Base-by-base conservation (phyloP, 2,888 invertebrate species). In the Xylota sylvarum region DNA sequence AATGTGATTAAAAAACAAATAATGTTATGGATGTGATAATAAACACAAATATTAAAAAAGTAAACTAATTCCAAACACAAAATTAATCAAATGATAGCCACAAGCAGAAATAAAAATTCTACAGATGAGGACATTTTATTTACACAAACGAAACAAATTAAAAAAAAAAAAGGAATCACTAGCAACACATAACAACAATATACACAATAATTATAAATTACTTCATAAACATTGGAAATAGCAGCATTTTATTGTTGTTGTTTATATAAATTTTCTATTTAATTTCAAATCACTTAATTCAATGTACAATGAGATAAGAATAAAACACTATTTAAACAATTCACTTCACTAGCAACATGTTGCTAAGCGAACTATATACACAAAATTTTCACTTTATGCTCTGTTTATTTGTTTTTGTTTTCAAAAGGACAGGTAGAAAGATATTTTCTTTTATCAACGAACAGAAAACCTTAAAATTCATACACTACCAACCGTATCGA, bases 221-320 rank as follows among this genome's bases (percentile, higher is more conserved):
- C 89, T 89, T 89, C 76, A 88, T 84, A 84, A 89, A 88, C 72
- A 89, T 88, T 62, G 89, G 89, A 84, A 89, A 88, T 14, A 89
- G 88, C 72, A 89, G 77, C 89, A 89, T 89, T 74, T 79, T 81
- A 30, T 64, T 72, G 46, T 84, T 62, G 55, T 65, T 70, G 74
- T 84, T 79, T 79, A 17, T 67, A 48, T 43, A 37, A 48, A 76
- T 69, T 23, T 10, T 58, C 5, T n/a, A 58, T 43, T 46, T 0
- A 32, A 17, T 32, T 60, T 23, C 5, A 17, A 43, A 37, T n/a
- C 60, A 60, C 56, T 35, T 6, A 30, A n/a, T 14, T 9, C n/a
- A 46, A 46, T 64, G 64, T 64, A n/a, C 60, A 50, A 62, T 27
- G 3, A 32, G 32, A 37, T 12, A 30, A 23, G 12, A 64, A n/a